Conservation (phyloP, 2,113 vertebrate species). For the Tragelaphus imberbis region DNA sequence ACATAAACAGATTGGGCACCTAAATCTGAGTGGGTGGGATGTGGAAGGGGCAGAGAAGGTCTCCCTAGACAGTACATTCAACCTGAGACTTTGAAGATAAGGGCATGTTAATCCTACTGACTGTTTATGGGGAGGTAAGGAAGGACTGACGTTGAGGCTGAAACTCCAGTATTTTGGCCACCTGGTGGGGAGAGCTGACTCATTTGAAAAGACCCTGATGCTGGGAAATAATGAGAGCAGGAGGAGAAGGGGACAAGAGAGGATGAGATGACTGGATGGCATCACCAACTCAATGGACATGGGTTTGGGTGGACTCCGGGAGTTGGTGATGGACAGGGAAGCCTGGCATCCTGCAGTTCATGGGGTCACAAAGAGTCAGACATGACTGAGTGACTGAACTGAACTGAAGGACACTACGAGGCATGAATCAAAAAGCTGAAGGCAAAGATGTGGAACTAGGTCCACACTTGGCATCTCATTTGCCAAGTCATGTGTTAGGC, state of each 20-base stretch:
- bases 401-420: neutral
- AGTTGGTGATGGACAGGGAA: neutral
- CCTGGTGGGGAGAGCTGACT: neutral
- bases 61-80: neutral
- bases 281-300: neutral
- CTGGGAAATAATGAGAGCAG: neutral
- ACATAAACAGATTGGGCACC: neutral
- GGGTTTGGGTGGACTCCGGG: neutral
- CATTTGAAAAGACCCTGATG: neutral
- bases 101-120: neutral
- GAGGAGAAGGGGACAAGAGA: neutral
- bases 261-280: neutral
- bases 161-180: neutral
- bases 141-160: neutral
- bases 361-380: neutral
- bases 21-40: neutral
- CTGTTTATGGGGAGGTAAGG: no score
- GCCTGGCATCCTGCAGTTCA: accelerated
- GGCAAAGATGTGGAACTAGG: neutral
- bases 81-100: neutral
- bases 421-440: neutral
- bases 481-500: neutral
- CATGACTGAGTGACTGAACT: neutral
- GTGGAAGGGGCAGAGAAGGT: accelerated
- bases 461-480: neutral